These are phyloP conservation scores for Myiozetetes cayanensis DNA, from an alignment of 2,113 vertebrate species.

Conservation along the genomic window DNA sequence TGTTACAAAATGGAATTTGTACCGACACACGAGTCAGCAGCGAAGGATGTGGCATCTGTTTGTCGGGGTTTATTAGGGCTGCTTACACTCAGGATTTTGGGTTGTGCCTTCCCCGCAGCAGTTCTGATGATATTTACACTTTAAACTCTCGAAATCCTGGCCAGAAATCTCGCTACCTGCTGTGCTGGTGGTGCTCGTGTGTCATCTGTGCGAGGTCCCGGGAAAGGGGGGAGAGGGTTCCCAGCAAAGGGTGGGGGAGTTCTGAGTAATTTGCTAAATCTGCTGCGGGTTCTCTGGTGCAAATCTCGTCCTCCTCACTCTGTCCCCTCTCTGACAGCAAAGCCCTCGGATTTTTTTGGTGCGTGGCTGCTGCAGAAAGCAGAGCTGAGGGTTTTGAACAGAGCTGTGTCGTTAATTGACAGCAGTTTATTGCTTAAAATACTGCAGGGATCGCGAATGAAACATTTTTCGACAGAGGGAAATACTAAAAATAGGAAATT, in stretches of 20 bases:
- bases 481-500: not conserved
- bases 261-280: not conserved
- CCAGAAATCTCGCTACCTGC: conserved; percentile 19
- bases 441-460: not conserved
- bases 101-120: not conserved
- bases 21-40: not conserved
- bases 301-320: not conserved
- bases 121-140: not conserved
- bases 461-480: not conserved
- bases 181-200: not conserved
- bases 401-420: not conserved
- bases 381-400: not conserved
- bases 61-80: not conserved
- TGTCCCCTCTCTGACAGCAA: not conserved
- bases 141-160: not conserved
- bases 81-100: not conserved
- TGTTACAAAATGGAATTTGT: not conserved
- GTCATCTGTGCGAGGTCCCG: not conserved
- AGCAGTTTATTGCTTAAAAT: not conserved
- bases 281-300: not conserved
- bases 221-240: not conserved
- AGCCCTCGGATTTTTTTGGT: not conserved
- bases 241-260: not conserved
- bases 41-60: not conserved
- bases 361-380: not conserved